phyloP scores from a whole-genome alignment of 1,140 invertebrate species.

The Zaprionus ornatus region DNA sequence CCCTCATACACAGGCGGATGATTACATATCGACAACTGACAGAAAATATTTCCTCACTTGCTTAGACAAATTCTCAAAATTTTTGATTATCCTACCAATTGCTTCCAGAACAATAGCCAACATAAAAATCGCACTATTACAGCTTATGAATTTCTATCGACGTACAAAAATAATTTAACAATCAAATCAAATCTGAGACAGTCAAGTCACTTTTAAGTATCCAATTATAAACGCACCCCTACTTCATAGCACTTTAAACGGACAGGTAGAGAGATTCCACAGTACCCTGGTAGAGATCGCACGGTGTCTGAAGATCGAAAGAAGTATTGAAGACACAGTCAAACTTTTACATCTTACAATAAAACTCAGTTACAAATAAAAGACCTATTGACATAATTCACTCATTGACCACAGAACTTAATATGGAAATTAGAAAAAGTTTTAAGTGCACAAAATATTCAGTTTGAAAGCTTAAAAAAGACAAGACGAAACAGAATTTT shows the following conservation, averaged over 20 bases:
- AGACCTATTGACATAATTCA: no score
- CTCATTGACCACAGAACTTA: no score
- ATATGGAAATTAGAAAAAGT: no score
- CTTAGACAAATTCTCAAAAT: slow-evolving; percentile 41
- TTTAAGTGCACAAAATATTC: no score
- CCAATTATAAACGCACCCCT: slow-evolving; percentile 29
- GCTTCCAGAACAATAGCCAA: slow-evolving; percentile 28
- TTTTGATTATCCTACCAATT: slow-evolving; percentile 27
- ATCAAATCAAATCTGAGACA: no score
- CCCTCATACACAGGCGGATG: slow-evolving; percentile 26
- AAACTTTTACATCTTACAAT: slow-evolving; percentile 22
- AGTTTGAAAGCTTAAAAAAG: no score
- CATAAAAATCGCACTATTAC: slow-evolving; percentile 7
- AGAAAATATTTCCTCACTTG: slow-evolving; percentile 32
- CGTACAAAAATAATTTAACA: slow-evolving; percentile 30
- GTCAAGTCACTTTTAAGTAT: slow-evolving; percentile 17
- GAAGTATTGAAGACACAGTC: slow-evolving; percentile 17
- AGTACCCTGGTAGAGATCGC: slow-evolving; percentile 34
- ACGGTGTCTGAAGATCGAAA: slow-evolving; percentile 24
- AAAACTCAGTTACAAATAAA: no score
- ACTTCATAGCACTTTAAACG: slow-evolving; percentile 30
- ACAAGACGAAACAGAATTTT: no score
- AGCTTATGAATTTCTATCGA: slow-evolving; percentile 32
- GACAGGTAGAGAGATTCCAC: no score
- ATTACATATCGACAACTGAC: slow-evolving; percentile 11